Evolutionary conservation across 2,797 vertebrate species (phyloP).

Genomic region (Lophius americanus): DNA sequence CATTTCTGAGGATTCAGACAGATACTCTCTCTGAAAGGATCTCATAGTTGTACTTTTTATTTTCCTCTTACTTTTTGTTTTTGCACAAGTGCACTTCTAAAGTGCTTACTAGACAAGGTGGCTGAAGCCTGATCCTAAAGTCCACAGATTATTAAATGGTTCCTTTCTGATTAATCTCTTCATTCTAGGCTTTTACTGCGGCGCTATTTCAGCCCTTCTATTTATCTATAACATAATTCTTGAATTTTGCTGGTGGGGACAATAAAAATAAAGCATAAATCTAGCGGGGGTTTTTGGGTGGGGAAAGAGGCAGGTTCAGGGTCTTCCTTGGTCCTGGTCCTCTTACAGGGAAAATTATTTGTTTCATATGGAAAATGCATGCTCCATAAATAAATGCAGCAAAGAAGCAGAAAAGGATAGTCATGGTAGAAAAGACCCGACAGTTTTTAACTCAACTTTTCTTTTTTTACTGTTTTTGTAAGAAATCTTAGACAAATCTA

Average conservation of each 20-base stretch:
- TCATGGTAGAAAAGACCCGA: no score
- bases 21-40: conserved; percentile 1
- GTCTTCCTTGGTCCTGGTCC: no score
- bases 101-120: conserved; percentile 39
- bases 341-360: background rate
- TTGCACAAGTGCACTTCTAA: conserved; percentile 37
- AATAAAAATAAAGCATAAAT: background rate
- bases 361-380: conserved; percentile 11
- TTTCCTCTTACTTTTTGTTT: conserved; percentile 1
- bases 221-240: conserved; percentile 36
- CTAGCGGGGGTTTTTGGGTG: no score
- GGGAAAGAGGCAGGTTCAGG: no score
- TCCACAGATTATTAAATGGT: conserved; percentile 54
- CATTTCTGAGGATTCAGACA: conserved; percentile 32
- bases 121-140: conserved; percentile 14
- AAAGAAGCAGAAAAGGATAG: background rate
- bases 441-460: no score
- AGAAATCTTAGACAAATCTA: no score
- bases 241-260: conserved; percentile 20
- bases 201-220: conserved; percentile 33
- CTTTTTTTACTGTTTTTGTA: no score
- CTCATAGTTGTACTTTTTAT: conserved; percentile 10
- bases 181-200: conserved; percentile 32
- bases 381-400: conserved; percentile 15
- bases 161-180: conserved; percentile 56